These are phyloP conservation scores for Pelagia noctiluca DNA, from an alignment of 30 jellyfish, hydroid and myxozoan genomes.

Conservation along the genomic window DNA sequence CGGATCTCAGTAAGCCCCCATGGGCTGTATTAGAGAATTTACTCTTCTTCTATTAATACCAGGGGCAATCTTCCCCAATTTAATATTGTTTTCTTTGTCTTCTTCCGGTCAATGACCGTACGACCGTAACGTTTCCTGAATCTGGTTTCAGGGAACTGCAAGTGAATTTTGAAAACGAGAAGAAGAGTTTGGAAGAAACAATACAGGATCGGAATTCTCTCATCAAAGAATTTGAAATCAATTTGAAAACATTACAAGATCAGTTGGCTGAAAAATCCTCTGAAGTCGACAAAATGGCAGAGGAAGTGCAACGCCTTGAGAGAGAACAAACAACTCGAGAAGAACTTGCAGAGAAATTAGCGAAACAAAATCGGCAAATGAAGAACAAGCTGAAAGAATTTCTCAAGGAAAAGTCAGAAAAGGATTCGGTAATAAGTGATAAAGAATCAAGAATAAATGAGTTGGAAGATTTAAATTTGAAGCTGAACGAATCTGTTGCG, in stretches of 20 bases:
- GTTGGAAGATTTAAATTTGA: constrained; percentile 15
- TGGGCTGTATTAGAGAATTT: no score
- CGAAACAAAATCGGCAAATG: constrained; percentile 59
- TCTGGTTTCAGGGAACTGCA: constrained; percentile 13
- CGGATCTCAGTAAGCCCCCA: no score
- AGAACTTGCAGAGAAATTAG: constrained; percentile 37
- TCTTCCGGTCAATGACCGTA: no score
- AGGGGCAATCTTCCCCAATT: no score
- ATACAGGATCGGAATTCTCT: constrained; percentile 6
- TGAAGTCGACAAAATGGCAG: constrained; percentile 33
- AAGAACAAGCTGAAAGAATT: constrained; percentile 46
- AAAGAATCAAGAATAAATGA: constrained; percentile 46
- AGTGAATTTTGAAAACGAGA: constrained; percentile 11
- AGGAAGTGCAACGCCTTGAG: constrained; percentile 22
- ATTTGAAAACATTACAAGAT: constrained; percentile 21
- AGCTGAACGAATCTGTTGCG: constrained; percentile 22
- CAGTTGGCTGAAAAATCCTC: constrained; percentile 37
- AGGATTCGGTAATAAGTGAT: constrained; percentile 16
- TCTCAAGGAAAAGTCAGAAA: constrained; percentile 38
- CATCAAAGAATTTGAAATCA: constrained; percentile 43
- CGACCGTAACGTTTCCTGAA: no score
- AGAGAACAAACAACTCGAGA: constrained; percentile 41
- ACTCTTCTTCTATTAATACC: no score
- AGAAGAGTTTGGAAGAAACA: constrained; percentile 32
- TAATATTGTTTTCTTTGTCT: no score